Conservation (phyloP, 1,140 invertebrate genomes). For the Drosophila tristis region DNA sequence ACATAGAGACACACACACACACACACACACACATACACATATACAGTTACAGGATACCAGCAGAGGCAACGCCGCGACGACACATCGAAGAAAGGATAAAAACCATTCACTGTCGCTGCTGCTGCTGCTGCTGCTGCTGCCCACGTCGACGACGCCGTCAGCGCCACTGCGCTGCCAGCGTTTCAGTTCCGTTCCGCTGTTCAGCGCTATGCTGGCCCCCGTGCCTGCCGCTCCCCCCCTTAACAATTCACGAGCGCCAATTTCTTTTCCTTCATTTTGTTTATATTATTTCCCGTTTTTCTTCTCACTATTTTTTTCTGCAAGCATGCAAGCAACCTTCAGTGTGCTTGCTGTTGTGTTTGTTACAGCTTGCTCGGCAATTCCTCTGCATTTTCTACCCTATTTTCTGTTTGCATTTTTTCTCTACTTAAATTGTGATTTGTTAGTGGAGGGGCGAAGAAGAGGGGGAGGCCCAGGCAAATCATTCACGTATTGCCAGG, state of each 20-base stretch:
- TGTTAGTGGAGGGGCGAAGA: constrained; percentile 2
- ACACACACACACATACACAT: constrained; percentile 20
- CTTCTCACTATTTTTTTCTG: constrained; percentile 17
- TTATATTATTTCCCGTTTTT: constrained; percentile 66
- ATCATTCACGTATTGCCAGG: constrained; percentile 19
- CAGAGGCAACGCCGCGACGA: constrained; percentile 57
- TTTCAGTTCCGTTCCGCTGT: constrained; percentile 23
- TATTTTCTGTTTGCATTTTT: constrained; percentile 35
- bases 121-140: constrained; percentile 19
- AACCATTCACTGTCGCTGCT: constrained; percentile 61
- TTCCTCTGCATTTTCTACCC: constrained; percentile 48
- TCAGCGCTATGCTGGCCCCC: constrained; percentile 37
- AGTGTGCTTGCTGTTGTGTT: constrained; percentile 15
- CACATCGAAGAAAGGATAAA: constrained; percentile 79
- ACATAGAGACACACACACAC: constrained; percentile 41
- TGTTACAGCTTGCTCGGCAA: constrained; percentile 31
- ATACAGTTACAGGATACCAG: constrained; percentile 2
- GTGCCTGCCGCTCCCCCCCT: constrained; percentile 17
- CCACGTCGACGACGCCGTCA: constrained; percentile 9
- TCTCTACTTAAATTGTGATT: constrained; percentile 21
- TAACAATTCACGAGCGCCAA: constrained; percentile 80
- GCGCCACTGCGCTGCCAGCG: constrained; percentile 7
- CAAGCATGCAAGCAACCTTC: constrained; percentile 5
- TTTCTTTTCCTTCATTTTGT: constrained; percentile 79
- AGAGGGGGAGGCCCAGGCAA: neutral